Evolutionary conservation across 2,113 vertebrate genomes (phyloP), one percentile per base, ranked within the genome.

Genomic region (Meleagris gallopavo): DNA sequence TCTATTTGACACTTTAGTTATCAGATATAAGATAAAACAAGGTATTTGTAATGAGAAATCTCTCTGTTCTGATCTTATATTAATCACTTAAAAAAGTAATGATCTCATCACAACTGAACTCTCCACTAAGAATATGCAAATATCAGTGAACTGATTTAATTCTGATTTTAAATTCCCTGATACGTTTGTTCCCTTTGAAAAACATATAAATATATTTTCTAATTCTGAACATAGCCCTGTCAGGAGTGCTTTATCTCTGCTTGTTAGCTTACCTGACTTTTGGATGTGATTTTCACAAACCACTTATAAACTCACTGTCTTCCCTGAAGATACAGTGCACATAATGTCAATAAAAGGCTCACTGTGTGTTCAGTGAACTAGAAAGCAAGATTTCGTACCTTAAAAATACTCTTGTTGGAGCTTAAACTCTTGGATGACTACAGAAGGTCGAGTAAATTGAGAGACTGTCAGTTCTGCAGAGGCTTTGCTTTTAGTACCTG

Each of bases 301-400:
- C 43, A 19, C 78, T 93, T 84, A 69, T 2, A 36, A 72, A 60
- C 50, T 85, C 0, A 0, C 62, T 85, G 57, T 38, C 50, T 94
- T 78, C 85, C 94, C 60, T 80, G 43, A 88, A 95, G 96, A 95
- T 43, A 71, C 50, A 22, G 72, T 40, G 43, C 61, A 94, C 52
- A 83, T 77, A 91, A 91, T 69, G 52, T 52, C 87, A 95, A 77
- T 77, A 95, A 88, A 80, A 3, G 7, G 55, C 27, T 73, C 78
- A 76, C 75, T 19, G 24, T 36, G 50, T 10, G 16, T 55, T 93
- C 72, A 71, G 32, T 57, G 72, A 90, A 40, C 69, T 88, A 77
- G 69, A 96, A 95, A 85, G 62, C 46, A 88, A 86, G 61, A 57
- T 69, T 83, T 74, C 4, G 0, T 88, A 81, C 61, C 50, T 88